Base-by-base conservation (phyloP, 1,140 invertebrate genomes). In the Panonychus citri region DNA sequence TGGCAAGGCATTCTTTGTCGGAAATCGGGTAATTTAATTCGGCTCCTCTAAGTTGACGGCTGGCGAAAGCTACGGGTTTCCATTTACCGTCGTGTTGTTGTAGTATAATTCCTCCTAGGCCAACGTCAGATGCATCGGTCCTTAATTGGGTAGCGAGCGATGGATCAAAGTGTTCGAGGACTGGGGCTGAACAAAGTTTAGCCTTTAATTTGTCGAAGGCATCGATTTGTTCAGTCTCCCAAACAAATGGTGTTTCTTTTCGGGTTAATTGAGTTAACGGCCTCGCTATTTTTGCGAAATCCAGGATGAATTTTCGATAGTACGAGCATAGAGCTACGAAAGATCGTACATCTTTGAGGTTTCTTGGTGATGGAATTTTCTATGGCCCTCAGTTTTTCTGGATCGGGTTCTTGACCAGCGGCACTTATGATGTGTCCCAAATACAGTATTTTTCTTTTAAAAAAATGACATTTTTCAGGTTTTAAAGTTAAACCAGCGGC, bases 61-160 rank as follows among this genome's bases (percentile, higher is more conserved):
- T 25, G 1, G 19, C 70, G 57, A 73, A 76, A 19, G 64, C 70
- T 3, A 74, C 65, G 10, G 48, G 24, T 34, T 48, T n/a, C 30
- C 12, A 19, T 43, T 43, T 43, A 1, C 17, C 42, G 17, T 43
- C 42, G 5, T 19, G 17, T 17, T 17, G 4, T 17, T 54, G 52
- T 17, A 19, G 17, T 17, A 54, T 12, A 39, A 54, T 40, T 13
- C 5, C 49, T 5, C 19, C 19, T 7, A 51, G 24, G 3, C 15
- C 49, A n/a, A 1, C 1, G 24, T 30, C 25, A 10, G 25, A 51
- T 21, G 49, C 49, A 51, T 54, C 53, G 0, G 53, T 54, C 4
- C 24, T 15, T 12, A 54, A 26, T 24, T 40, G 17, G 17, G 15
- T 21, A 12, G 7, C 15, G 17, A 17, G 17, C 5, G 7, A 5